These are phyloP conservation scores for Scaptomyza polygonia DNA, from an alignment of 2,888 invertebrate species.

Conservation along the genomic window DNA sequence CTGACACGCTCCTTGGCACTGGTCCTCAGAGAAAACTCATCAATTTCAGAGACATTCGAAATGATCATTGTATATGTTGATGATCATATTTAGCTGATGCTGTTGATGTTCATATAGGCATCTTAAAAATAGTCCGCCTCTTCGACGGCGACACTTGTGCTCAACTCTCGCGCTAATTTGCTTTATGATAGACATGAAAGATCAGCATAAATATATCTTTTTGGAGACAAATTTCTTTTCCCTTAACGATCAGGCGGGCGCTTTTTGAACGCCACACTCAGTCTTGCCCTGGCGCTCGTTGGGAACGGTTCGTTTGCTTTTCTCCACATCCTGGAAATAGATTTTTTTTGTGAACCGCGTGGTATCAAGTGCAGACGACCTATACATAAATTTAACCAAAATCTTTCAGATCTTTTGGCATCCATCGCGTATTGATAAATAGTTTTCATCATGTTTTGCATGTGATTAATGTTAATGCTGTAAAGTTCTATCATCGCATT, in stretches of 20 bases:
- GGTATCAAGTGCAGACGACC: slow-evolving; percentile 3
- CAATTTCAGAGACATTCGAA: slow-evolving; percentile 34
- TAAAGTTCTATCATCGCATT: slow-evolving; percentile 21
- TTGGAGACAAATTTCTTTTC: slow-evolving; percentile 65
- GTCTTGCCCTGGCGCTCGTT: slow-evolving; percentile 66
- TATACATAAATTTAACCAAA: slow-evolving; percentile 3
- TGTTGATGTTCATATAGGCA: slow-evolving; percentile 12
- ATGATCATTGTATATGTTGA: slow-evolving; percentile 36
- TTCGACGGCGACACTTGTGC: slow-evolving; percentile 59
- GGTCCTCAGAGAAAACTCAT: slow-evolving; percentile 29
- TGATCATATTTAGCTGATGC: slow-evolving; percentile 16
- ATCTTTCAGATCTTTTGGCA: slow-evolving; percentile 8
- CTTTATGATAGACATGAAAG: slow-evolving; percentile 73
- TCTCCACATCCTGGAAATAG: slow-evolving; percentile 6
- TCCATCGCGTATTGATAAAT: slow-evolving; percentile 21
- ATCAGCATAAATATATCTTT: slow-evolving; percentile 60
- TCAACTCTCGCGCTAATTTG: slow-evolving; percentile 70
- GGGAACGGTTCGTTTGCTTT: slow-evolving; percentile 67
- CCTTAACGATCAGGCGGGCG: slow-evolving; percentile 51
- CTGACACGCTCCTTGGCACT: slow-evolving; percentile 41
- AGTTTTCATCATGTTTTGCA: slow-evolving; percentile 17
- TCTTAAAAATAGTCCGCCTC: slow-evolving; percentile 48
- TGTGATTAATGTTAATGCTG: slow-evolving; percentile 16
- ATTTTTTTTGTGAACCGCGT: background rate
- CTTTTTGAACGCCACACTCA: slow-evolving; percentile 53